Evolutionary conservation across 2,888 invertebrate species (phyloP).

Genomic region (Sylvicola cinctus): DNA sequence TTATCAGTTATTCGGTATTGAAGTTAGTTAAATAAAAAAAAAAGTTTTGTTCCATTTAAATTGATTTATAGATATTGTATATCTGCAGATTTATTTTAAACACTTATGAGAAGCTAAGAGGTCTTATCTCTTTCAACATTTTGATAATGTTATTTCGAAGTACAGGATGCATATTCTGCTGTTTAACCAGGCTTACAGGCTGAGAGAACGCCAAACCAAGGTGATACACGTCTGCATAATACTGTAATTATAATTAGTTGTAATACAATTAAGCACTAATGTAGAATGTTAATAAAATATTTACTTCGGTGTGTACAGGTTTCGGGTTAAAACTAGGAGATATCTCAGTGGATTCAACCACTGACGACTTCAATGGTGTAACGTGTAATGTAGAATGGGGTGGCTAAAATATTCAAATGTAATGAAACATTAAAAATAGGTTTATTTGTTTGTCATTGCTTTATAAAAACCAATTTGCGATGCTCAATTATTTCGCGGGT

Average conservation of each 20-base stretch:
- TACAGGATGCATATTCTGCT: constrained; percentile 18
- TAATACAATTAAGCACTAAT: constrained; percentile 7
- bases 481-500: constrained; percentile 22
- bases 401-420: constrained; percentile 12
- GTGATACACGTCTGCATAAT: constrained; percentile 52
- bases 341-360: constrained; percentile 57
- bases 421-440: not conserved
- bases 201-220: constrained; percentile 36
- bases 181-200: constrained; percentile 18
- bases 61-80: not conserved
- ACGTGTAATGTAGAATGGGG: constrained; percentile 29
- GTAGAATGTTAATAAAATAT: constrained; percentile 6
- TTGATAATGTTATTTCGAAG: constrained; percentile 21
- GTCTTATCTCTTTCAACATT: constrained; percentile 20
- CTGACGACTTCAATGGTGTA: constrained; percentile 43
- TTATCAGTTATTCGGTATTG: no score
- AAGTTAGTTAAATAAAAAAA: no score
- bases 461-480: constrained; percentile 17
- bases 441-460: no score
- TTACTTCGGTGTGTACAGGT: constrained; percentile 20
- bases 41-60: no score
- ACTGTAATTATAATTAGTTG: constrained; percentile 27
- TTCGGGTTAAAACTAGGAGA: constrained; percentile 40
- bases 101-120: constrained; percentile 25
- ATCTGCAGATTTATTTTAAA: not conserved